These are phyloP conservation scores for Aythya baeri DNA, from an alignment of 2,113 vertebrate species.

Conservation along the genomic window DNA sequence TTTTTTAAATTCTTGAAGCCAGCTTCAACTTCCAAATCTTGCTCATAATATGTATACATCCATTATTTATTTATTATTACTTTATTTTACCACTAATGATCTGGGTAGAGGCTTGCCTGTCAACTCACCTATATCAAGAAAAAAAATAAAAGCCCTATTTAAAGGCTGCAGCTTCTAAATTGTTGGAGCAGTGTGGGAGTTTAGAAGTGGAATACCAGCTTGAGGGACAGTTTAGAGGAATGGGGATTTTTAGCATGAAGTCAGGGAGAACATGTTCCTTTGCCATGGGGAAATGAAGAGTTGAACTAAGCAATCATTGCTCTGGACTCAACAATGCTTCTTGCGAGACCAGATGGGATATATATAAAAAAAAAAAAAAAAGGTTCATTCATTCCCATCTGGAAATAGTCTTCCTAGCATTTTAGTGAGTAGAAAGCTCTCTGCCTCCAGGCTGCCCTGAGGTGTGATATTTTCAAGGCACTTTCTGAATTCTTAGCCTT, in stretches of 20 bases:
- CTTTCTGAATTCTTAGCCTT: not conserved
- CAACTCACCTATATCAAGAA: not conserved
- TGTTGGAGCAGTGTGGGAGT: not conserved
- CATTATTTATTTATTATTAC: constrained; percentile 39
- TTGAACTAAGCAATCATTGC: not conserved
- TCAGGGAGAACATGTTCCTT: not conserved
- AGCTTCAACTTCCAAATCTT: not conserved
- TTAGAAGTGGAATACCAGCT: not conserved
- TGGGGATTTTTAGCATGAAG: not conserved
- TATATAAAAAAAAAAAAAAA: not conserved
- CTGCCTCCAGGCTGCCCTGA: constrained; percentile 3
- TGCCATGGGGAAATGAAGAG: not conserved
- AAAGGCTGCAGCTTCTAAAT: not conserved
- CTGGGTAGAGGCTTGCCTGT: not conserved
- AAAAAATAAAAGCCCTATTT: not conserved
- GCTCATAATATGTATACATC: not conserved
- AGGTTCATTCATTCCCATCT: not conserved
- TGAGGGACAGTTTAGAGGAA: not conserved
- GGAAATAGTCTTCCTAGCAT: not conserved
- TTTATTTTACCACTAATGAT: not conserved
- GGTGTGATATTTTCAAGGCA: not conserved
- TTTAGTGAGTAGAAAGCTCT: not conserved
- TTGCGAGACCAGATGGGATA: not conserved
- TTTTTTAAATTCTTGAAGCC: not conserved
- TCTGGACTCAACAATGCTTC: not conserved